Evolutionary conservation across 2,888 invertebrate genomes (phyloP).

Genomic region (Eupithecia exiguata): DNA sequence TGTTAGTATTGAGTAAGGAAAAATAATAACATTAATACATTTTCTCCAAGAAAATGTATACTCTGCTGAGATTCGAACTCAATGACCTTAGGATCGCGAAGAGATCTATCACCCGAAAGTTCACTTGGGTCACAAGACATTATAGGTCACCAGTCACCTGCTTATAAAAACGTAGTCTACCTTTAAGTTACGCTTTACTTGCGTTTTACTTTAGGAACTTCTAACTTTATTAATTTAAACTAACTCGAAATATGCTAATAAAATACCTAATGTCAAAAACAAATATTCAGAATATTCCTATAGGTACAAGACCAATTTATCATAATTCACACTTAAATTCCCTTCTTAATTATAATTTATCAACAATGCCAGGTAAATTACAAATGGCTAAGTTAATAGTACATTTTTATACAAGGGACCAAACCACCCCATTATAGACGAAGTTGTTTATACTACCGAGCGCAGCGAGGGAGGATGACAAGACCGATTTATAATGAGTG

Average conservation of each 20-base stretch:
- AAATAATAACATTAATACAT: neutral
- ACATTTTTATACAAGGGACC: too few species aligned
- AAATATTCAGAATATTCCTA: conserved; percentile 14
- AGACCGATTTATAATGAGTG: too few species aligned
- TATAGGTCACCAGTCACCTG: neutral
- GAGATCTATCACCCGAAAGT: neutral
- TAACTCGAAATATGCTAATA: conserved; percentile 3
- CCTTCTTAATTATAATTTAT: conserved; percentile 42
- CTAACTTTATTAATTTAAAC: conserved; percentile 12
- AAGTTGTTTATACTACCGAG: too few species aligned
- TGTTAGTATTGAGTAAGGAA: too few species aligned
- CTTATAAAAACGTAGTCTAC: neutral
- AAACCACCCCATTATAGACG: too few species aligned
- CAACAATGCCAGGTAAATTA: conserved; percentile 4
- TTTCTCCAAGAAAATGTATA: neutral
- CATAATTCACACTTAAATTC: conserved; percentile 35
- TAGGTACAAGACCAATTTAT: conserved; percentile 26
- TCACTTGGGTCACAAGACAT: neutral
- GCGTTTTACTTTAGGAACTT: neutral
- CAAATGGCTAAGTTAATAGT: conserved; percentile 13
- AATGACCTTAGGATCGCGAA: neutral
- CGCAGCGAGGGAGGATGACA: too few species aligned
- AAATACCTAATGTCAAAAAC: neutral
- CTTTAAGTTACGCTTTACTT: neutral
- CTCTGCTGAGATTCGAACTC: neutral